Percentiles rank a stretch among this genome's conserved stretches.
Evolutionary conservation across 2,888 invertebrate genomes (phyloP).

Genomic region (Amphipyra berbera): DNA sequence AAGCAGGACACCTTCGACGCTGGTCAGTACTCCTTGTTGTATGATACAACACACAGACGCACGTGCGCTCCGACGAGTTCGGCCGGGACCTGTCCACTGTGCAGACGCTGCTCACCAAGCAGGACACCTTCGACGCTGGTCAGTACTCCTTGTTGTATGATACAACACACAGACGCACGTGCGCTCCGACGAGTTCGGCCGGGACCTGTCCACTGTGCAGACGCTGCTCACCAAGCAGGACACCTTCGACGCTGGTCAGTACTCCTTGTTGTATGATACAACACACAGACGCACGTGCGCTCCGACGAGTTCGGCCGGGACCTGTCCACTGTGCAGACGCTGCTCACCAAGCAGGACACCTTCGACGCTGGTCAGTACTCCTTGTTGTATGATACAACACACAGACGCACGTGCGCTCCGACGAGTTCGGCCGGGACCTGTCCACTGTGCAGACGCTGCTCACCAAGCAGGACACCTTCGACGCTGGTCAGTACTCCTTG

Average conservation of each 20-base stretch:
- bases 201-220: constrained; percentile 99
- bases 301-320: constrained; percentile 99
- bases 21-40: constrained; percentile 83
- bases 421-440: constrained; percentile 99
- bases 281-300: constrained; percentile 98
- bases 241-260: constrained; percentile 97
- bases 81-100: constrained; percentile 99
- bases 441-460: constrained; percentile 99
- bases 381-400: neutral
- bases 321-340: constrained; percentile 98
- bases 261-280: neutral
- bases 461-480: constrained; percentile 99
- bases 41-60: constrained; percentile 92
- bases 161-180: constrained; percentile 97
- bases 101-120: constrained; percentile 99
- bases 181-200: constrained; percentile 98
- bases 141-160: constrained; percentile 15
- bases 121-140: constrained; percentile 99
- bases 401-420: constrained; percentile 98
- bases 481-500: constrained; percentile 92
- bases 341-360: constrained; percentile 99
- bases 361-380: constrained; percentile 95
- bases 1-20: constrained; percentile 99
- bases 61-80: constrained; percentile 99
- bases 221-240: constrained; percentile 99